A percentile compares a stretch with the other conserved stretches of the same genome.
phyloP scores from a whole-genome alignment of 2,797 vertebrate species.

The Helostoma temminkii region DNA sequence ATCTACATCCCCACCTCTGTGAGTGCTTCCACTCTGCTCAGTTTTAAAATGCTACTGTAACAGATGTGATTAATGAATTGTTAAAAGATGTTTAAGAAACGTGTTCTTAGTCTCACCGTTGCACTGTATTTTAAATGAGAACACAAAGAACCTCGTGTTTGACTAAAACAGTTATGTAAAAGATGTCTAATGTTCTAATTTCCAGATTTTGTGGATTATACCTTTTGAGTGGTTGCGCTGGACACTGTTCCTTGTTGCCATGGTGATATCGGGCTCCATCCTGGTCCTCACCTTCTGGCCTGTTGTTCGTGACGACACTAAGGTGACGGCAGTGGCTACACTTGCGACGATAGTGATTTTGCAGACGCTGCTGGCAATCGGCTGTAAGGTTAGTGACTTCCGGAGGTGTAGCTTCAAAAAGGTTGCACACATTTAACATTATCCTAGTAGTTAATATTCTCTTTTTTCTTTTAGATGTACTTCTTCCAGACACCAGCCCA shows the following conservation, averaged over 20 bases:
- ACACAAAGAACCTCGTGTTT: too few relatives aligned
- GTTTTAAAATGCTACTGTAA: too few relatives aligned
- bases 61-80: too few relatives aligned
- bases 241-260: conserved; percentile 84
- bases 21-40: conserved; percentile 64
- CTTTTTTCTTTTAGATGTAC: conserved; percentile 75
- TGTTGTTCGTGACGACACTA: conserved; percentile 85
- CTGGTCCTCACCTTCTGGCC: conserved; percentile 91
- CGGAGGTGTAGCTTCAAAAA: neutral
- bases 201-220: conserved; percentile 88
- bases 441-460: neutral
- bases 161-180: too few relatives aligned
- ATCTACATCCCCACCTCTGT: conserved; percentile 91
- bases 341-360: conserved; percentile 82
- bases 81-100: too few relatives aligned
- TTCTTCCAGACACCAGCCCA: conserved; percentile 75
- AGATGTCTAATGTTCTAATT: conserved; percentile 1
- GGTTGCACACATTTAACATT: rapidly evolving
- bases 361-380: conserved; percentile 87
- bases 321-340: conserved; percentile 76
- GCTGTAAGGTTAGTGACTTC: conserved; percentile 86
- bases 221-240: conserved; percentile 86
- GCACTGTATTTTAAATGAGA: too few relatives aligned
- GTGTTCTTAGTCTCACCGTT: too few relatives aligned
- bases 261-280: conserved; percentile 85